Evolutionary conservation across 2,888 invertebrate species (phyloP).

Genomic region (Achlya flavicornis): DNA sequence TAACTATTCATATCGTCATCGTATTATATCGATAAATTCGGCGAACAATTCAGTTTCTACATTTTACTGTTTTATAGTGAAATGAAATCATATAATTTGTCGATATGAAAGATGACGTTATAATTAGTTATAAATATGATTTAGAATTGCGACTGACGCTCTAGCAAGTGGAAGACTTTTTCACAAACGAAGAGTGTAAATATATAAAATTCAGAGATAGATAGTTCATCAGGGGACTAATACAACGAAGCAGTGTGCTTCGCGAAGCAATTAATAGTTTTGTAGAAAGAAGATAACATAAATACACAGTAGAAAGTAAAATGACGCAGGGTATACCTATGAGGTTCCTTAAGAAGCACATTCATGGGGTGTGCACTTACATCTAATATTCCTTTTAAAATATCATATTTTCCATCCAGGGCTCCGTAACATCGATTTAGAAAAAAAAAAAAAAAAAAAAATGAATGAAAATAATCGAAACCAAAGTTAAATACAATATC

Average conservation of each 20-base stretch:
- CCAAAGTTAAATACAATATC: slow-evolving; percentile 51
- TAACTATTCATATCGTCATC: neutral
- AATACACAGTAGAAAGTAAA: slow-evolving; percentile 66
- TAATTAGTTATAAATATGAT: slow-evolving; percentile 13
- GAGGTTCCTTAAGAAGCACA: slow-evolving; percentile 77
- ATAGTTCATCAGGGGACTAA: slow-evolving; percentile 57
- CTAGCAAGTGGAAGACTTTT: slow-evolving; percentile 60
- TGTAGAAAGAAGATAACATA: slow-evolving; percentile 65
- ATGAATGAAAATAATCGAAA: slow-evolving; percentile 42
- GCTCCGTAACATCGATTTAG: slow-evolving; percentile 67
- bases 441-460: slow-evolving; percentile 52
- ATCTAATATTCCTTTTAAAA: slow-evolving; percentile 49
- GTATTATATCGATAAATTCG: too few relatives aligned
- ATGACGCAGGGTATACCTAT: slow-evolving; percentile 74
- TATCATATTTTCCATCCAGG: slow-evolving; percentile 71
- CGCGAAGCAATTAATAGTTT: slow-evolving; percentile 72
- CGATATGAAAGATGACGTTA: neutral
- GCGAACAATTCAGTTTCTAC: too few relatives aligned
- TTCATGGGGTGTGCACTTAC: slow-evolving; percentile 82
- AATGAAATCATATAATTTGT: neutral
- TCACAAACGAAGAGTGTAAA: slow-evolving; percentile 38
- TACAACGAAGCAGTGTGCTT: slow-evolving; percentile 76
- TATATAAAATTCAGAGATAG: slow-evolving; percentile 55
- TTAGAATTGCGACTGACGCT: slow-evolving; percentile 59
- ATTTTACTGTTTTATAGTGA: neutral